phyloP scores from a whole-genome alignment of 2,888 invertebrate species.

The Temnothorax unifasciatus region DNA sequence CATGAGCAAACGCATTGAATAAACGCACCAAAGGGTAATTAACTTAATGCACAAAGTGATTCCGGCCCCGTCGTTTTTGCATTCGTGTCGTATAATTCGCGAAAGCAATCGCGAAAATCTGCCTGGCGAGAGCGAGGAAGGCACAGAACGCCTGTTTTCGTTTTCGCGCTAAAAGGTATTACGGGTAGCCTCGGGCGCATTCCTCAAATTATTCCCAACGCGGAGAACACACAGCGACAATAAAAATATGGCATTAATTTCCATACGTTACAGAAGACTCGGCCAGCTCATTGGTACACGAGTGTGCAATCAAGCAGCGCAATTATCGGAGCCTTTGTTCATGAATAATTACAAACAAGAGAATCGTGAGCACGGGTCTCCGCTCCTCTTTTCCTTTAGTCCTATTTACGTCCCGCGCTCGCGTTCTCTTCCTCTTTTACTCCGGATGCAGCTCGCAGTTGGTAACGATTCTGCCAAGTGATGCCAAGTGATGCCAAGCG shows the following conservation, averaged over 20 bases:
- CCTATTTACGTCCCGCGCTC: constrained; percentile 66
- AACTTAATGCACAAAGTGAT: constrained; percentile 56
- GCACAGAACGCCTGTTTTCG: constrained; percentile 60
- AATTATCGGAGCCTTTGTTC: constrained; percentile 84
- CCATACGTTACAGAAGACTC: constrained; percentile 78
- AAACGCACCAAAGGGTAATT: constrained; percentile 42
- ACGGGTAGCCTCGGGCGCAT: constrained; percentile 71
- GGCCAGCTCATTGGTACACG: constrained; percentile 79
- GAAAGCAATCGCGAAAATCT: constrained; percentile 56
- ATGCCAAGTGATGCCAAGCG: constrained; percentile 59
- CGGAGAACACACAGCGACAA: constrained; percentile 67
- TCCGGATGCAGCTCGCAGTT: constrained; percentile 30
- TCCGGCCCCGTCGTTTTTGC: constrained; percentile 51
- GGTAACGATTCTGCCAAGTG: constrained; percentile 39
- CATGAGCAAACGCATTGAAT: constrained; percentile 47
- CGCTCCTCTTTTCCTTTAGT: constrained; percentile 66
- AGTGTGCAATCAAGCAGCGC: constrained; percentile 84
- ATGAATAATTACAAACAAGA: constrained; percentile 84
- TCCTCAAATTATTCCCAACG: constrained; percentile 74
- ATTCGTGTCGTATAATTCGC: constrained; percentile 58
- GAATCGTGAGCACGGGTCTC: constrained; percentile 72
- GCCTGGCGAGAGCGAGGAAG: constrained; percentile 61
- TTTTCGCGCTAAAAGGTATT: constrained; percentile 65
- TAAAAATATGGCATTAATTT: constrained; percentile 81
- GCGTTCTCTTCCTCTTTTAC: constrained; percentile 46